phyloP scores from a whole-genome alignment of 2,113 vertebrate genomes.

The Ellobius talpinus region DNA sequence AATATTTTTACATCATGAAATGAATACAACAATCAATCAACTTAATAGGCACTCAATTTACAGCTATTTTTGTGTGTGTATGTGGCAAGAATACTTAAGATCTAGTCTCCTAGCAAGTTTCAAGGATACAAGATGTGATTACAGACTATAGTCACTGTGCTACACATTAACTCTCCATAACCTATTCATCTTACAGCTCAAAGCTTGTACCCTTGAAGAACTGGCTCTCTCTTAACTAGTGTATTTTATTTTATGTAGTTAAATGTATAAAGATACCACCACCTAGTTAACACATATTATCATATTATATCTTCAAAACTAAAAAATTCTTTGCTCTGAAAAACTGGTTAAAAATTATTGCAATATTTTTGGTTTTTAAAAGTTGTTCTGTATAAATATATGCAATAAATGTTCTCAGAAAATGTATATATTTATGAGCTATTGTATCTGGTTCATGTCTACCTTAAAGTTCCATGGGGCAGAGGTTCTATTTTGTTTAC shows the following conservation, averaged over 20 bases:
- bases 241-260: background rate
- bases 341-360: slow-evolving; percentile 40
- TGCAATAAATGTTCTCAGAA: background rate
- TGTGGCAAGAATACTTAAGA: background rate
- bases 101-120: background rate
- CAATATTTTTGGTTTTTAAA: background rate
- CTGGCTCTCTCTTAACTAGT: background rate
- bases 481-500: slow-evolving; percentile 27
- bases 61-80: background rate
- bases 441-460: background rate
- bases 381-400: background rate
- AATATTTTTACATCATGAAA: background rate
- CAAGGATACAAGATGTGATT: background rate
- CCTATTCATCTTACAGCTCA: background rate
- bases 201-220: background rate
- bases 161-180: background rate
- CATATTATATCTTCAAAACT: slow-evolving; percentile 26
- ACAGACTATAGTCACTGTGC: background rate
- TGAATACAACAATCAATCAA: background rate
- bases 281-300: background rate
- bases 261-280: background rate
- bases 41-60: background rate
- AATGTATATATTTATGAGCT: background rate
- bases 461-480: background rate
- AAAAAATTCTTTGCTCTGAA: background rate